A percentile compares a stretch with the other conserved stretches of the same genome.
Evolutionary conservation across 2,888 invertebrate genomes (phyloP).

Genomic region (Julus scandinavius): DNA sequence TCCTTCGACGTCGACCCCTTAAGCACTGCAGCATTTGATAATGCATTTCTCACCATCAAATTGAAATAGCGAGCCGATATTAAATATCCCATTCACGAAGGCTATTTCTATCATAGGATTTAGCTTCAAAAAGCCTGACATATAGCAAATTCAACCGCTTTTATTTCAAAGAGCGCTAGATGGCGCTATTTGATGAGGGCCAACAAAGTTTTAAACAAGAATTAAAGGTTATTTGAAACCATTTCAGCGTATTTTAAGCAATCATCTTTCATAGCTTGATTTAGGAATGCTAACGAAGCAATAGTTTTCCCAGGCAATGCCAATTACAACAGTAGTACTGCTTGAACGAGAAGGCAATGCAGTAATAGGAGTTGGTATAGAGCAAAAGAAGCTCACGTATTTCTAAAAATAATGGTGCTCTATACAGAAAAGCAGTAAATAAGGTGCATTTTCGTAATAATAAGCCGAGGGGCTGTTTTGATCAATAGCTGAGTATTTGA

Average conservation of each 20-base stretch:
- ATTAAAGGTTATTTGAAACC: too few species aligned
- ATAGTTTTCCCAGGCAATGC: too few species aligned
- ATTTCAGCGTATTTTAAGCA: background rate
- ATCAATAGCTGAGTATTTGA: background rate
- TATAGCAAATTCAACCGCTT: too few species aligned
- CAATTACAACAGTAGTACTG: background rate
- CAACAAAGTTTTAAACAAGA: too few species aligned
- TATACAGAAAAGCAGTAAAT: background rate
- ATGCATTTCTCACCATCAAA: background rate
- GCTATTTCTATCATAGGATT: background rate
- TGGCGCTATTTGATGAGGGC: too few species aligned
- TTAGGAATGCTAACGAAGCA: background rate
- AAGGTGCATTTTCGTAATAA: background rate
- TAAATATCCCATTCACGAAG: background rate
- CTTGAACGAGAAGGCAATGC: background rate
- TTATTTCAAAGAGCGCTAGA: too few species aligned
- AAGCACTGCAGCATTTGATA: background rate
- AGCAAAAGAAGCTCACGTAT: background rate
- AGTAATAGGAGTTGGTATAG: background rate
- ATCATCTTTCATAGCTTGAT: background rate
- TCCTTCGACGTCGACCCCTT: background rate
- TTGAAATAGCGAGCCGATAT: background rate
- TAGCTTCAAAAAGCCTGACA: too few species aligned
- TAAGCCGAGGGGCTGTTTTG: slow-evolving; percentile 6
- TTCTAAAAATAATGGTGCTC: background rate